Percentiles rank a stretch among this genome's conserved stretches.
These are phyloP conservation scores for Eulemur rufifrons DNA, from an alignment of 2,113 vertebrate species.

Conservation along the genomic window DNA sequence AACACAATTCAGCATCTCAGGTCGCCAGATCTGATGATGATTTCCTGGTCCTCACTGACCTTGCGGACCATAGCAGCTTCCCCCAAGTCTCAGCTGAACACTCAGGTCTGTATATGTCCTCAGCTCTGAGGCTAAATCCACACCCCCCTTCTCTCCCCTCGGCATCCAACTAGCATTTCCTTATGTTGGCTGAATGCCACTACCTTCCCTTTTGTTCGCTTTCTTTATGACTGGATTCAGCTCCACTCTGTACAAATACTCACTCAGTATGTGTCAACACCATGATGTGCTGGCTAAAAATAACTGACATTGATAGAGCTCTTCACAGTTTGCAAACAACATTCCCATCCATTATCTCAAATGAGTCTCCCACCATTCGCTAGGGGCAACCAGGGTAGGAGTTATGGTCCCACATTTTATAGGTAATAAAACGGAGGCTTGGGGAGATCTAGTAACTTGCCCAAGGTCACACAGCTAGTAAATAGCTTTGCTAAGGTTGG, in stretches of 20 bases:
- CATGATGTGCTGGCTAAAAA: slow-evolving; percentile 61
- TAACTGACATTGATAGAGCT: slow-evolving; percentile 59
- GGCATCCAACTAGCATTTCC: slow-evolving; percentile 14
- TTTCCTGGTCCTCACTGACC: neutral
- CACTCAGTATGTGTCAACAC: slow-evolving; percentile 43
- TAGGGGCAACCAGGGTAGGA: neutral
- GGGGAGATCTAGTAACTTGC: neutral
- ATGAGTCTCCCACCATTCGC: neutral
- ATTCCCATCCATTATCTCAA: slow-evolving; percentile 30
- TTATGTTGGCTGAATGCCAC: slow-evolving; percentile 42
- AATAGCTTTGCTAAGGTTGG: neutral
- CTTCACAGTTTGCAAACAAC: slow-evolving; percentile 28
- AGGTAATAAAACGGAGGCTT: slow-evolving; percentile 7
- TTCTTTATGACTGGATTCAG: slow-evolving; percentile 44
- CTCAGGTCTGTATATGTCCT: neutral
- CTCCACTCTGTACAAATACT: slow-evolving; percentile 9
- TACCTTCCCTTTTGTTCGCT: slow-evolving; percentile 36
- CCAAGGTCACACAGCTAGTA: neutral
- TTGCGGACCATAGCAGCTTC: neutral
- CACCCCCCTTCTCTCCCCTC: neutral
- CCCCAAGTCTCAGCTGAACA: neutral
- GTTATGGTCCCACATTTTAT: neutral
- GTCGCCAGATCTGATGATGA: neutral
- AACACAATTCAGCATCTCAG: slow-evolving; percentile 63
- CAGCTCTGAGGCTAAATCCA: neutral